Evolutionary conservation across 2,113 vertebrate genomes (phyloP), one percentile per base, ranked within the genome.

Genomic region (Poeciliopsis turrubarensis): DNA sequence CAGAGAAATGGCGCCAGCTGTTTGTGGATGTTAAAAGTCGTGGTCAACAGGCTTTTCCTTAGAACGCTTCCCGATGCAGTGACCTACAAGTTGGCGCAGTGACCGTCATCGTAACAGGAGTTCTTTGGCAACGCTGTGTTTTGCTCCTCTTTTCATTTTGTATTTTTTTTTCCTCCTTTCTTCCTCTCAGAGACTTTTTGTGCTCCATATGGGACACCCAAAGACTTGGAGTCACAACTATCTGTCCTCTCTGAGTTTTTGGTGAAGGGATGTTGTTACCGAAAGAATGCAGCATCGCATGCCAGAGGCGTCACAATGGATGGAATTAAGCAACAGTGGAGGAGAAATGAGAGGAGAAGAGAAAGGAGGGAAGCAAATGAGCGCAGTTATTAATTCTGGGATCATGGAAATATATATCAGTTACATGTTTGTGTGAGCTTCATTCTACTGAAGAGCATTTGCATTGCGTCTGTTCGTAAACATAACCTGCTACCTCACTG

Each of bases 281-380:
- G 14, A 75, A 85, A 90, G 92, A 93, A 93, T 93, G 91, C 83
- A 47, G 75, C 25, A 25, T 78, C 41, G 70, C 87, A 70, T 92
- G 90, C 91, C 92, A 92, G 87, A 85, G 85, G 88, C 78, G 74
- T 89, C 84, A 86, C 89, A 89, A 92, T 85, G 85, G 85, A 86
- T 77, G 65, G 70, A 88, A 65, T n/a, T 70, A 76, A 88, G 86
- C 39, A 77, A 79, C 34, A 39, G 34, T 22, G 26, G 34, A 27
- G 25, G 11, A 11, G 26, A 9, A 67, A n/a, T 39, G 74, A 39
- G 68, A 51, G 32, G 72, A 34, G 65, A 13, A 31, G 71, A 64
- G 65, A 41, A 63, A 82, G 70, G 34, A 65, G 37, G 70, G 64
- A 72, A 72, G 26, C 37, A 17, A 64, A 32, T 13, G 11, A 22